Evolutionary conservation across 2,113 vertebrate species (phyloP).

Genomic region (Ascaphus truei): DNA sequence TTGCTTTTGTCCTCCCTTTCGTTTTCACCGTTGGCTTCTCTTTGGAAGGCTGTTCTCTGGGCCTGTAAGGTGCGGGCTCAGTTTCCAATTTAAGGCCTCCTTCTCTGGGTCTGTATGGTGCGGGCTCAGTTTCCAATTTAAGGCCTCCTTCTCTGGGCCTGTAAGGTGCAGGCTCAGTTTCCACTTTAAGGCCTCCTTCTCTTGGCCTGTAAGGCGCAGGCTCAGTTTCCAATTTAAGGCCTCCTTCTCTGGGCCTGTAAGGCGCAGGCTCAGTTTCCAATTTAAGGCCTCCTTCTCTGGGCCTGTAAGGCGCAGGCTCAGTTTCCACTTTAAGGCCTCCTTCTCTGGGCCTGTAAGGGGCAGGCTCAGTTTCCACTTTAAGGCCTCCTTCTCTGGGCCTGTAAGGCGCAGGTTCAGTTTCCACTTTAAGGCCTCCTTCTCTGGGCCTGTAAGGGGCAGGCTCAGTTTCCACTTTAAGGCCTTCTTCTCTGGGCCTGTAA

Average conservation of each 20-base stretch:
- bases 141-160: slow-evolving; percentile 51
- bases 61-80: slow-evolving; percentile 45
- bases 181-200: slow-evolving; percentile 48
- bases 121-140: slow-evolving; percentile 56
- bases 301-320: slow-evolving; percentile 45
- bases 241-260: slow-evolving; percentile 47
- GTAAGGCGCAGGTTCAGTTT: slow-evolving; percentile 50
- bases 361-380: slow-evolving; percentile 56
- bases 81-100: slow-evolving; percentile 52
- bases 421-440: slow-evolving; percentile 48
- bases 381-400: slow-evolving; percentile 51
- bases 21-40: slow-evolving; percentile 77
- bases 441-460: slow-evolving; percentile 43
- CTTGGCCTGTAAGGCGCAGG: slow-evolving; percentile 43
- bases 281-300: slow-evolving; percentile 49
- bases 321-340: slow-evolving; percentile 52
- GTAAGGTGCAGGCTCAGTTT: slow-evolving; percentile 50
- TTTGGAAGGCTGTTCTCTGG: slow-evolving; percentile 60
- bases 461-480: slow-evolving; percentile 56
- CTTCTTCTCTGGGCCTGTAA: slow-evolving; percentile 47
- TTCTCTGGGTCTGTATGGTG: slow-evolving; percentile 49
- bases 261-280: slow-evolving; percentile 57
- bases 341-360: slow-evolving; percentile 44
- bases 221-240: slow-evolving; percentile 56
- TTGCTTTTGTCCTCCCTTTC: slow-evolving; percentile 57